These are phyloP conservation scores for Morpho deidamia DNA, from an alignment of 2,888 invertebrate genomes.

Conservation along the genomic window DNA sequence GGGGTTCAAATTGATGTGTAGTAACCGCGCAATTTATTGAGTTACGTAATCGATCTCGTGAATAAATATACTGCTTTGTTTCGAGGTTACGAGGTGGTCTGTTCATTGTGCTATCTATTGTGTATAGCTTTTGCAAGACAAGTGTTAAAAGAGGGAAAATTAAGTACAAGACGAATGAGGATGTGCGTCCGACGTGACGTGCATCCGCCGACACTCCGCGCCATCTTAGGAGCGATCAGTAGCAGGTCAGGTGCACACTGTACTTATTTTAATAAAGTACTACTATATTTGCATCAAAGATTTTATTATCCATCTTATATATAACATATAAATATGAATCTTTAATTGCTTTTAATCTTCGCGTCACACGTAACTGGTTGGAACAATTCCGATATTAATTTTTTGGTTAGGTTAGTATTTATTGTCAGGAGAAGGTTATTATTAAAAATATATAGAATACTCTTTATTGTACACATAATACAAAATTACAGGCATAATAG, in stretches of 20 bases:
- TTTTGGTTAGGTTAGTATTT: no score
- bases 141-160: slow-evolving; percentile 55
- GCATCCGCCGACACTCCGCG: slow-evolving; percentile 43
- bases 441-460: no score
- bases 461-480: no score
- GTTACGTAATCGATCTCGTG: slow-evolving; percentile 51
- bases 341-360: no score
- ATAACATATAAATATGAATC: no score
- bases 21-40: slow-evolving; percentile 40
- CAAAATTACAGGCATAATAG: no score
- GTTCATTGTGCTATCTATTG: slow-evolving; percentile 38
- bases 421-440: no score
- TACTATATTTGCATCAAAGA: neutral
- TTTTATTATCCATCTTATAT: no score
- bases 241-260: slow-evolving; percentile 20
- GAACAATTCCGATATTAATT: no score
- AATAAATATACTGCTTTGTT: slow-evolving; percentile 51
- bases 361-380: no score
- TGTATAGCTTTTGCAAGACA: slow-evolving; percentile 29
- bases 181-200: slow-evolving; percentile 69
- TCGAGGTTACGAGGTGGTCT: slow-evolving; percentile 41
- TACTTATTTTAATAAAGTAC: slow-evolving; percentile 16
- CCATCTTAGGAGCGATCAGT: slow-evolving; percentile 48
- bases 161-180: slow-evolving; percentile 52
- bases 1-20: slow-evolving; percentile 33